Conservation (phyloP, 2,888 invertebrate species). For the Penaeus monodon region DNA sequence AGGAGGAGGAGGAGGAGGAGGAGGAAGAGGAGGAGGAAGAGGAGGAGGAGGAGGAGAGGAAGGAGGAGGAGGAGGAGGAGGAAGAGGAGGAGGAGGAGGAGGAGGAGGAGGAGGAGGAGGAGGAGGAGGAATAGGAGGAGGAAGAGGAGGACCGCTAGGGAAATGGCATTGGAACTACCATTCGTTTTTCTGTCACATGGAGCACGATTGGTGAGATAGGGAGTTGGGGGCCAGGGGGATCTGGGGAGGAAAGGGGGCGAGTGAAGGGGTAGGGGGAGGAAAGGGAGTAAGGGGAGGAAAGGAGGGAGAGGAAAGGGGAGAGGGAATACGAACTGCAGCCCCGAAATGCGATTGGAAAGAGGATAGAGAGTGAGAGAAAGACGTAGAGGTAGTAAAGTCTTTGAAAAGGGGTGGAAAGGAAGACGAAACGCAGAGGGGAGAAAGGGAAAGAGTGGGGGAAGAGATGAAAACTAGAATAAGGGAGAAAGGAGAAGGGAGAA, state of each 20-base stretch:
- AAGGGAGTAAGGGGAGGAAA: not conserved
- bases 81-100: not conserved
- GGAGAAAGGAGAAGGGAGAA: not conserved
- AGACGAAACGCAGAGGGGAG: not conserved
- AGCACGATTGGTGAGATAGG: too few species aligned
- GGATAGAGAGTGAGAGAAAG: not conserved
- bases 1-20: too few species aligned
- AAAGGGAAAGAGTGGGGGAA: not conserved
- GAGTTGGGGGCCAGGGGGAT: too few species aligned
- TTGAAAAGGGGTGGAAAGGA: not conserved
- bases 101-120: not conserved
- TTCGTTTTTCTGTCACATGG: too few species aligned
- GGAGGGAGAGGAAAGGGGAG: not conserved
- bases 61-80: conserved; percentile 12
- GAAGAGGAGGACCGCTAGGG: not conserved
- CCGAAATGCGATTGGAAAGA: too few species aligned
- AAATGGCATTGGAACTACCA: too few species aligned
- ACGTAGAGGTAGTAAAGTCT: not conserved
- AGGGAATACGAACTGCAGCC: too few species aligned
- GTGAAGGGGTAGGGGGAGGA: not conserved
- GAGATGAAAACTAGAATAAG: not conserved
- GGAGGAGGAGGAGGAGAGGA: not conserved
- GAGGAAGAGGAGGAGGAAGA: not conserved
- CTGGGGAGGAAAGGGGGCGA: not conserved
- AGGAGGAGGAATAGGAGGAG: not conserved